Evolutionary conservation across 2,888 invertebrate species (phyloP).

Genomic region (Oeneis ivallda): DNA sequence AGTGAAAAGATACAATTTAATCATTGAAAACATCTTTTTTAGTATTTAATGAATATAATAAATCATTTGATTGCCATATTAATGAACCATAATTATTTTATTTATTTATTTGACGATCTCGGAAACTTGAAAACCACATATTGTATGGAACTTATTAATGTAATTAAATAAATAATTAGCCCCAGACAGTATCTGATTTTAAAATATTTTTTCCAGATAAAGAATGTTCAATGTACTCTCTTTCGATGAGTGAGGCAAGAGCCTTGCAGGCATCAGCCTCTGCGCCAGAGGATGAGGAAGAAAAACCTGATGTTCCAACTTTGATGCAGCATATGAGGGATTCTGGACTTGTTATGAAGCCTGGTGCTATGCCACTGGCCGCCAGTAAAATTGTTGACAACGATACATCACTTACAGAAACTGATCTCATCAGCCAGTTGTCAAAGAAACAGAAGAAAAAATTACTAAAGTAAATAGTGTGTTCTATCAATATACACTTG

Average conservation of each 20-base stretch:
- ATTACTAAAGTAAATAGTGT: conserved; percentile 86
- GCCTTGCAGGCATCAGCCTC: conserved; percentile 85
- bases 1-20: no score
- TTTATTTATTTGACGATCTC: no score
- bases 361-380: conserved; percentile 84
- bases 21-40: no score
- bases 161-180: not conserved
- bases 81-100: no score
- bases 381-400: conserved; percentile 82
- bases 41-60: no score
- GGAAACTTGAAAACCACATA: no score
- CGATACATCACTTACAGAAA: conserved; percentile 84
- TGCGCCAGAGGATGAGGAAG: conserved; percentile 86
- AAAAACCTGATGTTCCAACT: conserved; percentile 82
- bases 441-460: conserved; percentile 95
- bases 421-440: conserved; percentile 91
- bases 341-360: conserved; percentile 94
- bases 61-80: no score
- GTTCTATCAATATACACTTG: not conserved
- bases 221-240: conserved; percentile 96
- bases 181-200: not conserved
- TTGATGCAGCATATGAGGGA: conserved; percentile 95
- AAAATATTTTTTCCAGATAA: conserved; percentile 82
- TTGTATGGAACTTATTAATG: not conserved
- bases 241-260: conserved; percentile 91